Evolutionary conservation across 37 sponge, comb jelly and placozoan genomes (phyloP), one percentile per base, ranked within the genome.

Genomic region (Cladorhizidae sp.): DNA sequence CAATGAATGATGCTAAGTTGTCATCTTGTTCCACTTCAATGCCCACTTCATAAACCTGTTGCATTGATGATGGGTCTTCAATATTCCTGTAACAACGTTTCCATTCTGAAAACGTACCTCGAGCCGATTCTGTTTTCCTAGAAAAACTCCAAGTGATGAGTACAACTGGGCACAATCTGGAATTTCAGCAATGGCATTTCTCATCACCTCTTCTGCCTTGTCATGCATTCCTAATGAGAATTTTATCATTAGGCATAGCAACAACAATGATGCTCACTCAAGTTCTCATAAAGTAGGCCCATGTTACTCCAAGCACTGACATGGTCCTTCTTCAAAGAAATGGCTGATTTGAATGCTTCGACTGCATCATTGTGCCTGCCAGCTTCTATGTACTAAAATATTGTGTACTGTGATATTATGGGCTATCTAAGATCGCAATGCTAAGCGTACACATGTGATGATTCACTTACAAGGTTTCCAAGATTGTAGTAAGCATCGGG

Each of bases 401-500:
- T 1, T 29, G 35, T 38, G 54, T 37, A 21, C 33, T n/a, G n/a
- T n/a, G 70, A 39, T 11, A 39, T 12, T 12, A 32, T 11, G 40
- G 23, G 40, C 5, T 11, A 9, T 69, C 39, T 39, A 39, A 32
- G 32, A 8, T 39, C 41, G 14, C 70, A 38, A 73, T 23, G 40
- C 8, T 7, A 28, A n/a, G n/a, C n/a, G n/a, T n/a, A n/a, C n/a
- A n/a, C n/a, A n/a, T 14, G 28, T 70, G 35, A 23, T 39, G 17
- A 39, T 15, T 22, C 40, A 33, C 85, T 68, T 63, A 94, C 85
- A 73, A 94, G 64, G 63, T 91, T 94, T 38, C 92, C 95, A 7
- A 94, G 76, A 65, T 94, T 94, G 80, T 91, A 92, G 61, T 82
- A 84, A 1, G 95, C 92, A 67, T 94, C 86, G 18, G 90, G 89